Evolutionary conservation across 2,113 vertebrate species (phyloP).

Genomic region (Anthoscopus minutus): DNA sequence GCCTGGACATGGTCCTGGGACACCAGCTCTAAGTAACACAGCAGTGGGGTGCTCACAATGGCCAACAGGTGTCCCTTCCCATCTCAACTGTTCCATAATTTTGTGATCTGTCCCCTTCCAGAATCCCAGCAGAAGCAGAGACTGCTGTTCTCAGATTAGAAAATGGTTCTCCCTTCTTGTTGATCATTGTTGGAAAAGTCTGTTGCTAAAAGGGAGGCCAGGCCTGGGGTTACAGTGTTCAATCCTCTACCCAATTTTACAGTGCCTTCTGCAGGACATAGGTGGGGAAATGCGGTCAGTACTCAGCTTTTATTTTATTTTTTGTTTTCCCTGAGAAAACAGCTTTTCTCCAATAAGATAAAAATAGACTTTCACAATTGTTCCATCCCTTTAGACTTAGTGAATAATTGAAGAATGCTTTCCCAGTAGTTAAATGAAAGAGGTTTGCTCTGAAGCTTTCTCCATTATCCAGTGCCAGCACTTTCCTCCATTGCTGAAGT

Average conservation of each 20-base stretch:
- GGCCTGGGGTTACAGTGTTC: background rate
- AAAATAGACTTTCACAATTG: constrained; percentile 52
- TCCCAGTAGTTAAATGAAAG: constrained; percentile 35
- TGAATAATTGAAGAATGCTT: constrained; percentile 67
- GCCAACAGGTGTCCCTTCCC: background rate
- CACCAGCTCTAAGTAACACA: background rate
- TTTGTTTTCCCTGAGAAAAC: background rate
- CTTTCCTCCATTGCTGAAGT: background rate
- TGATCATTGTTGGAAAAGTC: background rate
- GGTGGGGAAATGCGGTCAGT: background rate
- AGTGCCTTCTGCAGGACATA: background rate
- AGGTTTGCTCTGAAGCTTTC: constrained; percentile 10
- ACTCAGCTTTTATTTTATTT: background rate
- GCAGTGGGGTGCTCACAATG: rapidly evolving
- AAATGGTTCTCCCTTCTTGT: background rate
- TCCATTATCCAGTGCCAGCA: constrained; percentile 14
- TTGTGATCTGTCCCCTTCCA: background rate
- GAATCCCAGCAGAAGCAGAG: background rate
- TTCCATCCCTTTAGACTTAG: constrained; percentile 27
- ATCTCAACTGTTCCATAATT: background rate
- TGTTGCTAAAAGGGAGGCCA: background rate
- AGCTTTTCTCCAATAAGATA: background rate
- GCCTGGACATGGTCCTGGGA: too few relatives aligned
- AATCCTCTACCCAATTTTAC: background rate
- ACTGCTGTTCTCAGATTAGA: background rate